Evolutionary conservation across 2,888 invertebrate genomes (phyloP).

Genomic region (Harpalus rubripes): DNA sequence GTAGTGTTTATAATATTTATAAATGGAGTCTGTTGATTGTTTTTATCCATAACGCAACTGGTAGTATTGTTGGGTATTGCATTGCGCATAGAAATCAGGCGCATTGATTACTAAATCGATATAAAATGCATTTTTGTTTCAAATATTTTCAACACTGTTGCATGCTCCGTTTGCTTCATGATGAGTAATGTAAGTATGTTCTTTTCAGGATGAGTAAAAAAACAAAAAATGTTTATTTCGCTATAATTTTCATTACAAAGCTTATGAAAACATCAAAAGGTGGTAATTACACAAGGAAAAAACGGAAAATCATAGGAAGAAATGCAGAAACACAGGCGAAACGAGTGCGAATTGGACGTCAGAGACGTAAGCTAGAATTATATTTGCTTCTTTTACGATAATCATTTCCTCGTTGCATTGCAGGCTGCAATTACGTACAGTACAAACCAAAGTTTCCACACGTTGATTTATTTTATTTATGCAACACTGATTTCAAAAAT

Average conservation of each 20-base stretch:
- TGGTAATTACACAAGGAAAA: constrained; percentile 33
- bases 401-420: constrained; percentile 24
- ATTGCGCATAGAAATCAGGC: constrained; percentile 41
- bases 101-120: constrained; percentile 46
- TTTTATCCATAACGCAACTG: background rate
- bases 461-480: too few species aligned
- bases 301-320: constrained; percentile 31
- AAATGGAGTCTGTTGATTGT: background rate
- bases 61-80: background rate
- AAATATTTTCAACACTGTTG: background rate
- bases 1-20: background rate
- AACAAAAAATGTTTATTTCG: constrained; percentile 47
- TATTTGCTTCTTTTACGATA: constrained; percentile 14
- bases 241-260: constrained; percentile 55
- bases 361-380: constrained; percentile 60
- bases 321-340: constrained; percentile 14
- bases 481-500: too few species aligned
- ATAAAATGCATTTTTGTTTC: constrained; percentile 35
- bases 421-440: too few species aligned
- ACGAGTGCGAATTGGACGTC: constrained; percentile 53
- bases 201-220: constrained; percentile 43
- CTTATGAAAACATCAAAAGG: constrained; percentile 52
- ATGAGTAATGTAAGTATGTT: constrained; percentile 45
- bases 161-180: background rate
- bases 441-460: too few species aligned